Base-by-base conservation (phyloP, 2,888 invertebrate genomes). In the Rosalia funebris region DNA sequence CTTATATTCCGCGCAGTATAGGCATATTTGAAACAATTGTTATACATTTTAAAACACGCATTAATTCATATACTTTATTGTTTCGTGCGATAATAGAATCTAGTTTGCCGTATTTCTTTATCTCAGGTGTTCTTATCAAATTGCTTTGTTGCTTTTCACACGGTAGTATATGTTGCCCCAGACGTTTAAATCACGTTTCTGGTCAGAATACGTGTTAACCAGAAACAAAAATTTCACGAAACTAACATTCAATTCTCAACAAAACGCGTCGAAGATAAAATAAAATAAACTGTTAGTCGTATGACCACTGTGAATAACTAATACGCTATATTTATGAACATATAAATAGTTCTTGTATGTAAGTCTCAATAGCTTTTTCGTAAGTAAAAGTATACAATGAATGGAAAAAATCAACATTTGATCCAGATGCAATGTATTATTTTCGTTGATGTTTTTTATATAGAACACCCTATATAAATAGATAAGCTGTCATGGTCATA, bases 11-110 rank as follows among this genome's bases (percentile, higher is more conserved):
- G n/a, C n/a, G n/a, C n/a, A n/a, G n/a, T 7, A 25, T 25, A 25
- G 4, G 25, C 7, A 25, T 25, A 41, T 19, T 41, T 19, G 19
- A 41, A 10, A 17, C n/a, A 5, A 41, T 41, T 41, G 17, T n/a
- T 41, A 7, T 25, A 25, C n/a, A 25, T 7, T 25, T 25, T 25
- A 25, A 25, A 7, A 25, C 7, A 25, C 3, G 25, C 25, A 25
- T 3, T 25, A 25, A 7, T 25, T 25, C 25, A 44, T 25, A 44
- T 20, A 25, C 12, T 20, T 37, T 37, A 39, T 9, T 12, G n/a
- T 3, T 39, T 50, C 50, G 50, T 50, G 50, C 34, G 25, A 50
- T 50, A 50, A 9, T 10, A n/a, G 14, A 31, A 25, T n/a, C 39
- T 19, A 20, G 39, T 14, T 39, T 39, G 36, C 2, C n/a, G 39